Percentiles rank a stretch among this genome's conserved stretches.
phyloP scores from a whole-genome alignment of 2,888 invertebrate species.

The Ichneumoninae sp. region DNA sequence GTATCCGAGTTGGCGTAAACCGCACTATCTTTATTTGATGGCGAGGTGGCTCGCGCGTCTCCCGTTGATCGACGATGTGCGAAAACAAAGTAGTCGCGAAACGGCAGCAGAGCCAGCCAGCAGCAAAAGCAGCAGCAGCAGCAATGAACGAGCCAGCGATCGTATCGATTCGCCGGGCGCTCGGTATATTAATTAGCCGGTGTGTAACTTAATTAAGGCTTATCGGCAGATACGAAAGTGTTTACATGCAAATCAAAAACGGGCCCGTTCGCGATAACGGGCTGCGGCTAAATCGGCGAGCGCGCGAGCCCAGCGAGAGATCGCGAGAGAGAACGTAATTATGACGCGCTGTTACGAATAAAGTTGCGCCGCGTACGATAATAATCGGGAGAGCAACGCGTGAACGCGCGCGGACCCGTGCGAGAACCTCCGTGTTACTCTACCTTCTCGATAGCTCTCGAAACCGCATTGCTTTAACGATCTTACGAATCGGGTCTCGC shows the following conservation, averaged over 20 bases:
- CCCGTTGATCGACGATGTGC: constrained; percentile 68
- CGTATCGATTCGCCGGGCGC: constrained; percentile 68
- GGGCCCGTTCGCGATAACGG: constrained; percentile 62
- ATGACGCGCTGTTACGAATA: constrained; percentile 60
- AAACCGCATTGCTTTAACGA: constrained; percentile 39
- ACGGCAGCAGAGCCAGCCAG: constrained; percentile 38
- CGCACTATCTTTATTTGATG: constrained; percentile 57
- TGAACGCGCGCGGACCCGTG: not conserved
- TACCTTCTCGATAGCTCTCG: constrained; percentile 4
- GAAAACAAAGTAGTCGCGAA: constrained; percentile 69
- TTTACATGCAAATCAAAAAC: constrained; percentile 79
- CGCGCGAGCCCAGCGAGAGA: constrained; percentile 36
- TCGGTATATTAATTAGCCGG: constrained; percentile 78
- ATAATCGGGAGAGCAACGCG: constrained; percentile 49
- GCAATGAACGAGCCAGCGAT: constrained; percentile 60
- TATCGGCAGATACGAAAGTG: constrained; percentile 75
- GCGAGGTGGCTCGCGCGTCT: constrained; percentile 43
- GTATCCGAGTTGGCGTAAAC: constrained; percentile 4
- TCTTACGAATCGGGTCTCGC: constrained; percentile 52
- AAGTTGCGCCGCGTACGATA: constrained; percentile 60
- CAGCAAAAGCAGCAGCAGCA: constrained; percentile 27
- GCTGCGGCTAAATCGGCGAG: constrained; percentile 8
- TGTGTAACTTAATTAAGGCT: constrained; percentile 79
- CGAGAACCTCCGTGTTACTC: constrained; percentile 26
- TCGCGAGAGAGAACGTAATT: constrained; percentile 52